These are phyloP conservation scores for Psammodynastes pulverulentus DNA, from an alignment of 2,113 vertebrate species.

Conservation along the genomic window DNA sequence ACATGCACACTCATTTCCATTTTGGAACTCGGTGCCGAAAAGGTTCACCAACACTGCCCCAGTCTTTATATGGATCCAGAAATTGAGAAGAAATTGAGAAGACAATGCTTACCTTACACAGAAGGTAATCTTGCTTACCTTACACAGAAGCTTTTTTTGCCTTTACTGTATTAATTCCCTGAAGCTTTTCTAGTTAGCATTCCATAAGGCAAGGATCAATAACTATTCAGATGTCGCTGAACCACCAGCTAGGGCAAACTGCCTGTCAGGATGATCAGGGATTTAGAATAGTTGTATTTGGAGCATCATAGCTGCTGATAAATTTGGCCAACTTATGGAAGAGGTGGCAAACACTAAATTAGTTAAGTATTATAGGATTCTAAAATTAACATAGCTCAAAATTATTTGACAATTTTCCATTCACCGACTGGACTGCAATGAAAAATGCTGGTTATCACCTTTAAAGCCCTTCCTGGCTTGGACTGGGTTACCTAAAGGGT, in stretches of 20 bases:
- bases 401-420: neutral
- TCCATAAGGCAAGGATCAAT: neutral
- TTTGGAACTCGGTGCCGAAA: too few relatives aligned
- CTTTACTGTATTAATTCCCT: neutral
- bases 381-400: neutral
- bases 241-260: neutral
- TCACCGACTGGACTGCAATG: neutral
- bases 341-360: neutral
- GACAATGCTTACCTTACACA: neutral
- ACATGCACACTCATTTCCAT: too few relatives aligned
- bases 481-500: neutral
- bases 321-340: neutral
- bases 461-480: neutral
- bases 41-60: neutral
- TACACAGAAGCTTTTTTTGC: neutral
- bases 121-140: neutral
- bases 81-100: neutral
- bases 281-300: neutral
- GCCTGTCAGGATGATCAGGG: neutral
- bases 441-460: neutral
- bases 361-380: neutral
- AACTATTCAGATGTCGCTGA: neutral
- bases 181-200: neutral
- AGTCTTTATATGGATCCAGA: neutral
- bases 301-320: neutral